Percentiles rank a stretch among this genome's conserved stretches.
Evolutionary conservation across 92 coral and sea anemone genomes (phyloP).

Genomic region (Porites divaricata): DNA sequence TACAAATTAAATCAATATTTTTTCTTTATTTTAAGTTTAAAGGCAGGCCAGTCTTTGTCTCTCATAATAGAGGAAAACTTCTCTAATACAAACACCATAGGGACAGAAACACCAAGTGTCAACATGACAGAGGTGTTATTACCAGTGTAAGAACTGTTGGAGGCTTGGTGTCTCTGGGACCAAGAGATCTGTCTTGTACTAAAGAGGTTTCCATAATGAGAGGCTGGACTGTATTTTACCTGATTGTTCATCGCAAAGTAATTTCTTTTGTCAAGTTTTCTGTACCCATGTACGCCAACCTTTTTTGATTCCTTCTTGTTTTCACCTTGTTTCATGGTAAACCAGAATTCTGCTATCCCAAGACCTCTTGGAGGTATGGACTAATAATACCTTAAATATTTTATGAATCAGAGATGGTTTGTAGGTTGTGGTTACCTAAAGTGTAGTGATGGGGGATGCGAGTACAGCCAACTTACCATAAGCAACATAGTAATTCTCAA

Average conservation of each 20-base stretch:
- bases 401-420: background rate
- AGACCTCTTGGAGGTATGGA: background rate
- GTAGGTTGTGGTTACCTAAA: background rate
- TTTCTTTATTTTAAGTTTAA: background rate
- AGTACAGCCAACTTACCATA: too few species aligned
- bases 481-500: too few species aligned
- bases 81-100: too few species aligned
- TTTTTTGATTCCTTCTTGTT: background rate
- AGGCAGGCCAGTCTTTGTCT: background rate
- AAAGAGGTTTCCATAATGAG: too few species aligned
- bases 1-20: too few species aligned
- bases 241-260: too few species aligned
- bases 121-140: background rate
- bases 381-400: background rate
- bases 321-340: background rate
- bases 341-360: background rate
- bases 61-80: too few species aligned
- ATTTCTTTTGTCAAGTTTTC: background rate
- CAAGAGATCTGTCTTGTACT: too few species aligned
- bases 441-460: background rate
- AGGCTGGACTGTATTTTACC: too few species aligned
- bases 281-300: conserved; percentile 20
- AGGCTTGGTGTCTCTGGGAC: too few species aligned
- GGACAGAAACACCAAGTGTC: too few species aligned
- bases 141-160: background rate